Evolutionary conservation across 2,113 vertebrate genomes (phyloP).

Genomic region (Apteryx mantelli): DNA sequence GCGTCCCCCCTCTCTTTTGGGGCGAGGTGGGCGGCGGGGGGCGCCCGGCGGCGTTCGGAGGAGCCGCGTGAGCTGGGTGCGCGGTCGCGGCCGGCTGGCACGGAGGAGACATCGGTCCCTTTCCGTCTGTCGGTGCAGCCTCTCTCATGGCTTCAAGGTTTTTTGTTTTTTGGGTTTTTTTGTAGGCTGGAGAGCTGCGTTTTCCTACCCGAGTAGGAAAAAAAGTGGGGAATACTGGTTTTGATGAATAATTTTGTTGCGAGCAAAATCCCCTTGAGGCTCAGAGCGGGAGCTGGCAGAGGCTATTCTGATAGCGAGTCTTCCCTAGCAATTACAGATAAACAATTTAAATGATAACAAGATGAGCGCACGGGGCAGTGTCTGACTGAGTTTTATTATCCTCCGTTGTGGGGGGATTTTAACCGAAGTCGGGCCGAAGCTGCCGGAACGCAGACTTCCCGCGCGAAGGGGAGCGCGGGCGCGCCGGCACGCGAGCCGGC

Average conservation of each 20-base stretch:
- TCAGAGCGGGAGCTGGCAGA: conserved; percentile 34
- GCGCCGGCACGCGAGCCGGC: too few species aligned
- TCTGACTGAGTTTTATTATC: conserved; percentile 24
- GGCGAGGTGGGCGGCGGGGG: not conserved
- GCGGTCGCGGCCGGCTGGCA: too few species aligned
- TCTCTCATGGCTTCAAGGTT: not conserved
- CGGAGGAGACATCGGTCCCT: too few species aligned
- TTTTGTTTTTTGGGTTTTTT: not conserved
- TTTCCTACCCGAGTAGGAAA: not conserved
- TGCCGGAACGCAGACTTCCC: not conserved
- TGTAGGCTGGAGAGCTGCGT: not conserved
- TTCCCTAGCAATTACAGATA: conserved; percentile 56
- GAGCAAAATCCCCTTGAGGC: conserved; percentile 21
- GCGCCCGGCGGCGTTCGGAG: not conserved
- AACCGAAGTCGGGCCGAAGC: not conserved
- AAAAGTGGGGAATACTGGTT: not conserved
- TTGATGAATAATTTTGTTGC: conserved; percentile 17
- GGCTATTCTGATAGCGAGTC: conserved; percentile 54
- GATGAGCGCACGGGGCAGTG: not conserved
- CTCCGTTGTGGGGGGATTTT: not conserved
- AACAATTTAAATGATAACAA: conserved; percentile 36
- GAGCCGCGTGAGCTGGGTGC: not conserved
- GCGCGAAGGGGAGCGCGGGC: too few species aligned
- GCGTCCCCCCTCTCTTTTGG: too few species aligned
- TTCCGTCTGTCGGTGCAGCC: not conserved